phyloP scores from a whole-genome alignment of 1,140 invertebrate genomes.

The Macrobrachium rosenbergii region DNA sequence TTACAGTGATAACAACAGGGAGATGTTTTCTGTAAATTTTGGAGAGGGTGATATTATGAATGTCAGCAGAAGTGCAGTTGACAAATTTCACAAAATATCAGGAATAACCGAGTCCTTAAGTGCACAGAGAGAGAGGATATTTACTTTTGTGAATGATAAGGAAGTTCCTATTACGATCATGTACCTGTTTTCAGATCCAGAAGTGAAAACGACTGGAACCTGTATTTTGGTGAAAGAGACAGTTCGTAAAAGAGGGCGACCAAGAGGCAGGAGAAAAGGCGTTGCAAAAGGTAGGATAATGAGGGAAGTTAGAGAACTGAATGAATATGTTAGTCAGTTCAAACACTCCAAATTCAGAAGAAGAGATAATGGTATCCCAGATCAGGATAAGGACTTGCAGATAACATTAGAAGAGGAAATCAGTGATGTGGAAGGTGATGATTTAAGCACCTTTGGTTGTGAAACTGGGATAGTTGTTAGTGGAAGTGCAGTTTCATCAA shows the following conservation, averaged over 20 bases:
- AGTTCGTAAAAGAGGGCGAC: constrained; percentile 17
- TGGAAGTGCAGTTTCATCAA: not conserved
- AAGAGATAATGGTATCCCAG: not conserved
- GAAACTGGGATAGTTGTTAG: constrained; percentile 40
- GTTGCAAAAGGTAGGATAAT: not conserved
- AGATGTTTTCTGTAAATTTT: constrained; percentile 11
- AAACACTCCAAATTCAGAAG: constrained; percentile 5
- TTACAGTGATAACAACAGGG: not conserved
- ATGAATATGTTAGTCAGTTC: not conserved
- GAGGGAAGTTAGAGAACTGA: not conserved
- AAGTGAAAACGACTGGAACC: not conserved
- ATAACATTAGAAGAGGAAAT: not conserved
- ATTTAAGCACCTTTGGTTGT: constrained; percentile 32
- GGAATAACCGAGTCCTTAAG: constrained; percentile 24
- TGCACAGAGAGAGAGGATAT: constrained; percentile 25
- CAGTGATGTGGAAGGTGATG: constrained; percentile 25
- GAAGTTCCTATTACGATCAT: constrained; percentile 35
- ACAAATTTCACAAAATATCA: constrained; percentile 38
- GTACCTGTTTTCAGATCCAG: constrained; percentile 1
- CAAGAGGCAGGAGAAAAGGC: constrained; percentile 15
- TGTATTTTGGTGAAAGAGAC: not conserved
- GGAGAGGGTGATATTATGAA: constrained; percentile 26
- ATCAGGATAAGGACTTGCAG: constrained; percentile 5
- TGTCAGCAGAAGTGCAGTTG: constrained; percentile 26
- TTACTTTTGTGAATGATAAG: not conserved